Evolutionary conservation across 2,888 invertebrate genomes (phyloP).

Genomic region (Dynastes tityus): DNA sequence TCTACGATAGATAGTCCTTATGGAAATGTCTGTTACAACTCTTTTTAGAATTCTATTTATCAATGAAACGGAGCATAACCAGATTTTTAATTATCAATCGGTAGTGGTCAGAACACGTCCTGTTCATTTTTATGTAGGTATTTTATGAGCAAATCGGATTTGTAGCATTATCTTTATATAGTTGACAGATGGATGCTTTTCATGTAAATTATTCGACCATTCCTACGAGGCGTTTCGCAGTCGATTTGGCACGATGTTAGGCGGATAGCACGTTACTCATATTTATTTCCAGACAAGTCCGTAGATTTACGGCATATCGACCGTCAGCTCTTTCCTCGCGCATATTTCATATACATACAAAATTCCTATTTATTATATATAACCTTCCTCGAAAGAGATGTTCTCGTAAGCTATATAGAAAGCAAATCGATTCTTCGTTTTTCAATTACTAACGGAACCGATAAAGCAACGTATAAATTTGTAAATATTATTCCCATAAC

Average conservation of each 20-base stretch:
- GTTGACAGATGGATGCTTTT: conserved; percentile 25
- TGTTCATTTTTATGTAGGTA: no score
- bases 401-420: conserved; percentile 8
- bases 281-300: conserved; percentile 41
- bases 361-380: conserved; percentile 39
- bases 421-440: conserved; percentile 37
- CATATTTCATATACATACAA: conserved; percentile 34
- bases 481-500: conserved; percentile 26
- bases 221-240: conserved; percentile 10
- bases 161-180: conserved; percentile 2
- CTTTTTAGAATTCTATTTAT: no score
- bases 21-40: no score
- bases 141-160: not conserved
- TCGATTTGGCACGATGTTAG: conserved; percentile 40
- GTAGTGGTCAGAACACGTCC: no score
- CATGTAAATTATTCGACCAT: conserved; percentile 23
- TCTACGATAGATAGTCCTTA: no score
- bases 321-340: conserved; percentile 35
- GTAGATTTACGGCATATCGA: conserved; percentile 42
- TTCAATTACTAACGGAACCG: conserved; percentile 32
- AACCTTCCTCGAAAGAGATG: conserved; percentile 11
- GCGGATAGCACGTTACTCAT: conserved; percentile 43
- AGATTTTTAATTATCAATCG: no score
- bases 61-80: no score
- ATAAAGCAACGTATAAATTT: conserved; percentile 33